These are phyloP conservation scores for Loxodonta africana DNA, from an alignment of 2,113 vertebrate genomes.

Conservation along the genomic window DNA sequence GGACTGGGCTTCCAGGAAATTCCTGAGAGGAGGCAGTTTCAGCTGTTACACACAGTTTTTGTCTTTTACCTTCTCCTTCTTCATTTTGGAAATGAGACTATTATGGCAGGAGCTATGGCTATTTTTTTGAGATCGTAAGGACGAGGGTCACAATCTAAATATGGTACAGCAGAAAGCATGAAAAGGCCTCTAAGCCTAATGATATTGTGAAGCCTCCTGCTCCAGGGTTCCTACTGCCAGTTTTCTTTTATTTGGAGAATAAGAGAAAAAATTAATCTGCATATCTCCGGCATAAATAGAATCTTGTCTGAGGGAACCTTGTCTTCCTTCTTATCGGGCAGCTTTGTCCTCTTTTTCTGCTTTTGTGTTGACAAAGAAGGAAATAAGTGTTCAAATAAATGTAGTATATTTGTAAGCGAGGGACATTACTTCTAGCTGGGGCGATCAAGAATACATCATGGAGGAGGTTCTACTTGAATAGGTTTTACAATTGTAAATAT, in stretches of 20 bases:
- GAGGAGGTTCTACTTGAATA: not conserved
- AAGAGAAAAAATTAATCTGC: not conserved
- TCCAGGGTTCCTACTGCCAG: not conserved
- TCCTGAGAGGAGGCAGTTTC: not conserved
- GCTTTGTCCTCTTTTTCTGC: not conserved
- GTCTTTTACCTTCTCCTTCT: not conserved
- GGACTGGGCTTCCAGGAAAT: not conserved
- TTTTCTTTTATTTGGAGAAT: not conserved
- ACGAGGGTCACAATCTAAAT: not conserved
- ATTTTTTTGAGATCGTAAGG: not conserved
- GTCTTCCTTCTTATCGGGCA: not conserved
- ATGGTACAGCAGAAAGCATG: not conserved
- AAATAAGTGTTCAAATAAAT: conserved; percentile 5
- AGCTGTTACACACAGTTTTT: not conserved
- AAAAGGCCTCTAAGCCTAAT: not conserved
- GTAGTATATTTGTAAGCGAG: not conserved
- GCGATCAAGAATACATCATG: not conserved
- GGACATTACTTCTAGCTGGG: not conserved
- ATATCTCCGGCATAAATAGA: not conserved
- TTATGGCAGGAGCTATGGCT: not conserved
- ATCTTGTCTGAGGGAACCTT: not conserved
- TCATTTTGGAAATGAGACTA: conserved; percentile 32
- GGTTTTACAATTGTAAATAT: conserved; percentile 11
- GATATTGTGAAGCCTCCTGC: not conserved
- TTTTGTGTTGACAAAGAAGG: not conserved